phyloP scores from a whole-genome alignment of 2,888 invertebrate species.

The Teinopalpus imperialis region DNA sequence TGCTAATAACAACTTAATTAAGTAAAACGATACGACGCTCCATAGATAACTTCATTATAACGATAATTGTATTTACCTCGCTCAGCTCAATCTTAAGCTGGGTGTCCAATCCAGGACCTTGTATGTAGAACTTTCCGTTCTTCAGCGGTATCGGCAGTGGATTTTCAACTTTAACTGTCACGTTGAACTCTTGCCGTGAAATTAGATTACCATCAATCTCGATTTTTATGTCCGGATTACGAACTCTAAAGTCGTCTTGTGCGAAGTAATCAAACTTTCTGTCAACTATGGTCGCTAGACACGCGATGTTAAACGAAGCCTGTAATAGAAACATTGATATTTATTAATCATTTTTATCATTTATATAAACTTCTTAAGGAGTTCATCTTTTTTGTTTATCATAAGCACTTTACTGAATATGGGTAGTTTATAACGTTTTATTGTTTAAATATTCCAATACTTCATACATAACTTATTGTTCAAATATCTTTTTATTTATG shows the following conservation, averaged over 20 bases:
- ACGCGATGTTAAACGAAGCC: constrained; percentile 92
- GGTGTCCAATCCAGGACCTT: constrained; percentile 90
- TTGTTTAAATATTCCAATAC: too few relatives aligned
- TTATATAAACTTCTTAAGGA: too few relatives aligned
- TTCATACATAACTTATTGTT: too few relatives aligned
- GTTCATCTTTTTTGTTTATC: too few relatives aligned
- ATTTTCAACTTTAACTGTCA: constrained; percentile 88
- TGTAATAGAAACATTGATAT: constrained; percentile 32
- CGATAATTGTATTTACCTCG: too few relatives aligned
- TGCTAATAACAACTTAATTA: too few relatives aligned
- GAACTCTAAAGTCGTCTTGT: constrained; percentile 93
- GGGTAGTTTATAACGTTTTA: too few relatives aligned
- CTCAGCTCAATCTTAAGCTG: constrained; percentile 86
- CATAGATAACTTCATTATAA: too few relatives aligned
- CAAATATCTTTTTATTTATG: too few relatives aligned
- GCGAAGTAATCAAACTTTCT: constrained; percentile 94
- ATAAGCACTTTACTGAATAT: too few relatives aligned
- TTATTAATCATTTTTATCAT: neutral
- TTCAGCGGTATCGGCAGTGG: constrained; percentile 90
- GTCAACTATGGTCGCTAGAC: constrained; percentile 89
- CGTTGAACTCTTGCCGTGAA: constrained; percentile 76
- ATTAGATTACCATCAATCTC: constrained; percentile 80
- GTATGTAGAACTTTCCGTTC: constrained; percentile 89
- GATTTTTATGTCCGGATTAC: constrained; percentile 94
- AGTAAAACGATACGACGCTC: too few relatives aligned